Evolutionary conservation across 2,113 vertebrate genomes (phyloP).

Genomic region (Prunella fulvescens): DNA sequence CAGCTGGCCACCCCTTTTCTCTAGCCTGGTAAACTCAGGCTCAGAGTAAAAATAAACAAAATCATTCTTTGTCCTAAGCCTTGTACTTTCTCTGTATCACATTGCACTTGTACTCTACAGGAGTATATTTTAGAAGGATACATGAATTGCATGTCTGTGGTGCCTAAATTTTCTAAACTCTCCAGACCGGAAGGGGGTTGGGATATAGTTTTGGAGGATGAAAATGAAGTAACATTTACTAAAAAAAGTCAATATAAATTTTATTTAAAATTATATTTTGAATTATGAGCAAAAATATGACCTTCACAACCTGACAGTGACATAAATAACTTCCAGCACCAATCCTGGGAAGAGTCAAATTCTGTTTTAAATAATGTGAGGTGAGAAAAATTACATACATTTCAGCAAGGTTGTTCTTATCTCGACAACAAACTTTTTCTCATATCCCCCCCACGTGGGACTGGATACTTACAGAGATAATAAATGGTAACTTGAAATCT

Average conservation of each 20-base stretch:
- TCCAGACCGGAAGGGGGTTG: not conserved
- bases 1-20: not conserved
- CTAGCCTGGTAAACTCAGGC: not conserved
- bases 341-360: not conserved
- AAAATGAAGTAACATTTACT: not conserved
- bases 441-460: not conserved
- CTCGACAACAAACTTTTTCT: not conserved
- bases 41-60: not conserved
- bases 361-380: not conserved
- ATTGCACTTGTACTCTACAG: not conserved
- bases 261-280: not conserved
- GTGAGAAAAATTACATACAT: not conserved
- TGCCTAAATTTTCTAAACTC: not conserved
- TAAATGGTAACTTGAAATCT: not conserved
- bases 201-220: not conserved
- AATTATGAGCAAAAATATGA: not conserved
- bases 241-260: not conserved
- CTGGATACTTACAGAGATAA: not conserved
- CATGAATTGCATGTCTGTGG: not conserved
- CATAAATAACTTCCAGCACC: not conserved
- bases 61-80: not conserved
- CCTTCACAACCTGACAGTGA: not conserved
- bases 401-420: not conserved
- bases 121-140: not conserved
- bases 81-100: not conserved